Evolutionary conservation across 2,888 invertebrate species (phyloP).

Genomic region (Aporophyla lueneburgensis): DNA sequence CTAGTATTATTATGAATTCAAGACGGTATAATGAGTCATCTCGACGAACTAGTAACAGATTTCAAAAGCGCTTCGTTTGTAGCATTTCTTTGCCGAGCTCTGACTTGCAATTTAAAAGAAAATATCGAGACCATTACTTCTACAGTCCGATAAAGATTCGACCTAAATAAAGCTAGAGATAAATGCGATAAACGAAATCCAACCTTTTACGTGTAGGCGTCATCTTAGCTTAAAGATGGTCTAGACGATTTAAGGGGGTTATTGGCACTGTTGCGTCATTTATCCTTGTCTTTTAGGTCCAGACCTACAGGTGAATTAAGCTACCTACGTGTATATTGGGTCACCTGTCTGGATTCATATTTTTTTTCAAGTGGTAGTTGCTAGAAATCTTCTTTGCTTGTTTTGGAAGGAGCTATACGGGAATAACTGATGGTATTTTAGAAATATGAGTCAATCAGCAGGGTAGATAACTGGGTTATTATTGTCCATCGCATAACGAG

Average conservation of each 20-base stretch:
- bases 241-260: constrained; percentile 55
- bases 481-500: background rate
- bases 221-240: constrained; percentile 37
- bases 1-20: background rate
- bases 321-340: background rate
- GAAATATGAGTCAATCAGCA: background rate
- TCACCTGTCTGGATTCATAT: background rate
- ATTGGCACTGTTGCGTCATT: constrained; percentile 33
- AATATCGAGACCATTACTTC: background rate
- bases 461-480: background rate
- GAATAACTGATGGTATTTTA: background rate
- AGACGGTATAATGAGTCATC: no score
- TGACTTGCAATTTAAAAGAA: background rate
- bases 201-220: background rate
- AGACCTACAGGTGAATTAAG: constrained; percentile 19
- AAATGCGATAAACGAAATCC: background rate
- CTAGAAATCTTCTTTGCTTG: background rate
- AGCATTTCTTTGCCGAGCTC: background rate
- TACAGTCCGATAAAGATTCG: background rate
- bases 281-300: constrained; percentile 4
- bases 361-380: no score
- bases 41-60: no score
- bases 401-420: background rate
- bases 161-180: background rate
- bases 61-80: background rate